Evolutionary conservation across 2,113 vertebrate genomes (phyloP).

Genomic region (Cinclus cinclus): DNA sequence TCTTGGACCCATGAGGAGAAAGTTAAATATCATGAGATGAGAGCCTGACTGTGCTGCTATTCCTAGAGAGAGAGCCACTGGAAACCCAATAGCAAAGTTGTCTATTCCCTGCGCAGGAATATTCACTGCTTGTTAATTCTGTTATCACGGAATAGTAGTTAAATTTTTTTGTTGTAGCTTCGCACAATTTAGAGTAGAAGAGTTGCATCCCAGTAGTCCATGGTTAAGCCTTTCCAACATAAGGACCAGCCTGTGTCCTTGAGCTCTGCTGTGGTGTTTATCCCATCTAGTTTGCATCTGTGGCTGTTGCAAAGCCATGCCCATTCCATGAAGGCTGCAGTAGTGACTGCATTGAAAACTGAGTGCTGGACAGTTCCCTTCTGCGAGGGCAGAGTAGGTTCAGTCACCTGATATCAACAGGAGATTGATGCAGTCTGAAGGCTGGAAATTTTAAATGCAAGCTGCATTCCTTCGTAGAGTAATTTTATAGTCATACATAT

Average conservation of each 20-base stretch:
- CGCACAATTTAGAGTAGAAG: neutral
- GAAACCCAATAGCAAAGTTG: neutral
- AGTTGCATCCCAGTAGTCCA: neutral
- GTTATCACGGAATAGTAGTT: neutral
- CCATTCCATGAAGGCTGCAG: rapidly evolving
- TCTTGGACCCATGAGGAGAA: neutral
- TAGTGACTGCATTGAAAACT: neutral
- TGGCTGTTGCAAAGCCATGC: neutral
- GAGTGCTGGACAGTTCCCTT: neutral
- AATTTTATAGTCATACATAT: conserved; percentile 24
- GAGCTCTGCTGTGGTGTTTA: neutral
- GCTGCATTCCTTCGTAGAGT: conserved; percentile 8
- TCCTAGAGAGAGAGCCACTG: neutral
- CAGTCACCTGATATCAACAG: neutral
- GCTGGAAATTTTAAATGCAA: conserved; percentile 47
- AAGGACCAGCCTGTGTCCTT: neutral
- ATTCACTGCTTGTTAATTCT: neutral
- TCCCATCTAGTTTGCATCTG: neutral
- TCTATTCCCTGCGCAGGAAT: neutral
- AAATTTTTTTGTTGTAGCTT: neutral
- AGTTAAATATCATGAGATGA: neutral
- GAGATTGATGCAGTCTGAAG: conserved; percentile 27
- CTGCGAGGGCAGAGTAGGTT: neutral
- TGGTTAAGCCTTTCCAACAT: neutral
- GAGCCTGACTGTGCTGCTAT: neutral